Base-by-base conservation (phyloP, 2,113 vertebrate genomes). In the Ammodytes marinus region DNA sequence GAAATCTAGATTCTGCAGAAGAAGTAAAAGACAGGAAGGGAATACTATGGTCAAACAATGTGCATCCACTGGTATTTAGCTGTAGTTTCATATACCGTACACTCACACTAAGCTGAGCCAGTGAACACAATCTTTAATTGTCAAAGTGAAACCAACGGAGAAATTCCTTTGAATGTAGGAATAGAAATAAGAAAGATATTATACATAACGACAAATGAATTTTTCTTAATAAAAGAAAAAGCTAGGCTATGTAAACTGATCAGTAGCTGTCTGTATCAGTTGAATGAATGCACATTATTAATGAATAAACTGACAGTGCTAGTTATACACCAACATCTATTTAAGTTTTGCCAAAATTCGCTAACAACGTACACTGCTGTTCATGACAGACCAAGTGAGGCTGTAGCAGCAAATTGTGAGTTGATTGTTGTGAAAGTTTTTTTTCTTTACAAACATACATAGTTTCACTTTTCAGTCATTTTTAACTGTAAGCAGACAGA, bases 1-100 rank as follows among this genome's bases (percentile, higher is more conserved):
- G 95, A 87, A 99, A 99, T 86, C 97, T 94, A 40, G 97, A 99
- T 91, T 99, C 97, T 99, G 92, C 43, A 85, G 84, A 85, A 6
- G 42, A 79, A 74, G 45, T 11, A 35, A 27, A 57, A 35, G n/a
- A 77, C 3, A 65, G 15, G 17, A 3, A 40, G 27, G 39, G 9
- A 52, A 49, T 27, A 27, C 27, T 27, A 27, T 27, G 27, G n/a
- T 64, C 8, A 17, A 57, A 35, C 5, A 52, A 11, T 50, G 9
- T 3, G 15, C 11, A 66, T 66, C 8, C 1, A 45, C 15, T 8
- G 3, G 17, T 2, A 12, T 53, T 58, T 35, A 57, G 13, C 19
- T 76, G 11, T 4, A 17, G 8, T 49, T 49, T 69, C 4, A 58
- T 58, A 10, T 13, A n/a, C 35, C 5, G 43, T 49, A 27, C 45